Base-by-base conservation (phyloP, 2,888 invertebrate species). In the Apotomis capreana region DNA sequence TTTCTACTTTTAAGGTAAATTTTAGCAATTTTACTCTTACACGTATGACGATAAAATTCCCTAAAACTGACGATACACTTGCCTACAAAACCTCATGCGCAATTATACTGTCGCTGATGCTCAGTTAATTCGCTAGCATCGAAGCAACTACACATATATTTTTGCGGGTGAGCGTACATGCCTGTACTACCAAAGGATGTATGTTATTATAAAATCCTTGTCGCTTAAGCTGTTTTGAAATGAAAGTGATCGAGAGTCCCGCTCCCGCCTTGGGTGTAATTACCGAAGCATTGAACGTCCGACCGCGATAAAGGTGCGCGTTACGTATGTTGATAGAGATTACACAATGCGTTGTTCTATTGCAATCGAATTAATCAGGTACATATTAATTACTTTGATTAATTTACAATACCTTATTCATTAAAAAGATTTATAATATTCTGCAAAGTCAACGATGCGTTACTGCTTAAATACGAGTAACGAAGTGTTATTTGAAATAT, bases 251-350 rank as follows among this genome's bases (percentile, higher is more conserved):
- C 26, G 49, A 36, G 44, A 37, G 37, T 52, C 46, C 49, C 44
- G 65, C 12, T 52, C 46, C 49, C 44, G 65, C 12, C 49, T 44
- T 55, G 6, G 8, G 57, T 15, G 57, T 65, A 70, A 60, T 65
- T 65, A 70, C 59, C 60, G 61, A 46, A 60, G 63, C 59, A 54
- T 70, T 59, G 59, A 54, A 36, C 12, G 64, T 5, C 44, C 54
- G 13, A 70, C 60, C 64, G 52, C 70, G 70, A 70, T 70, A 64
- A 44, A 44, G 36, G 49, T 26, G 10, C 59, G 10, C 52, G 54
- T 70, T 65, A 54, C 64, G 44, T 69, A 9, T 69, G 51, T 37
- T 15, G 13, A 44, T 37, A 58, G 49, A 57, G 13, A 67, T 51
- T 51, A 5, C 9, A 10, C 15, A 5, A 8, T 52, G 49, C 9